Base-by-base conservation (phyloP, 2,113 vertebrate species). In the Budorcas taxicolor region DNA sequence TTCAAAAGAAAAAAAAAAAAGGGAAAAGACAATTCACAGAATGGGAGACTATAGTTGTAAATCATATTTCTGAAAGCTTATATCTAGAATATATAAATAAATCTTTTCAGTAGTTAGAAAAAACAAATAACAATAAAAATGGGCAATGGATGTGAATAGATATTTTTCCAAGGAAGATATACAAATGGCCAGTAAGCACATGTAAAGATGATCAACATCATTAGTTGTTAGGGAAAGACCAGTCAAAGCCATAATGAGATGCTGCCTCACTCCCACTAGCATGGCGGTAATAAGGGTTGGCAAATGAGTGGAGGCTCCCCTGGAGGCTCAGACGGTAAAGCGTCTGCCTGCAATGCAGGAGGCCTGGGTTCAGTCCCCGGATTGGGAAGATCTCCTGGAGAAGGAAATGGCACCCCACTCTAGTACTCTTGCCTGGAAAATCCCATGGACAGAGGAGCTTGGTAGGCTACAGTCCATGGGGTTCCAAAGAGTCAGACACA, bases 31-130 rank as follows among this genome's bases (percentile, higher is more conserved):
- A 96, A 81, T 45, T 9, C 74, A 90, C 4, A 97, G 29, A 58
- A 78, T 78, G 25, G 43, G 57, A 88, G 60, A 95, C 90, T 89
- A 90, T 90, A 83, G 50, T 86, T 92, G 27, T 29, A 94, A 94
- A 36, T 87, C 14, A 67, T 31, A 0, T 55, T 27, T 90, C 16
- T 50, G n/a, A 64, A n/a, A 76, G 62, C 33, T 88, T 91, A 27
- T 36, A 85, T 92, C 31, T 23, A 95, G 31, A 92, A 58, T 76
- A 91, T 74, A 93, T 64, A 52, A 95, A 88, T 6, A 96, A 57
- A 1, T 62, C 13, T 95, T 86, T 62, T 25, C 71, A 64, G 52
- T 92, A 67, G 64, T 94, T 12, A 81, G 71, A 71, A 90, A 92
- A n/a, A 52, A 57, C 55, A 57, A 57, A 47, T 21, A 67, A 60